Evolutionary conservation across 2,797 vertebrate genomes (phyloP), one percentile per base, ranked within the genome.

Genomic region (Chrysocyon brachyurus): DNA sequence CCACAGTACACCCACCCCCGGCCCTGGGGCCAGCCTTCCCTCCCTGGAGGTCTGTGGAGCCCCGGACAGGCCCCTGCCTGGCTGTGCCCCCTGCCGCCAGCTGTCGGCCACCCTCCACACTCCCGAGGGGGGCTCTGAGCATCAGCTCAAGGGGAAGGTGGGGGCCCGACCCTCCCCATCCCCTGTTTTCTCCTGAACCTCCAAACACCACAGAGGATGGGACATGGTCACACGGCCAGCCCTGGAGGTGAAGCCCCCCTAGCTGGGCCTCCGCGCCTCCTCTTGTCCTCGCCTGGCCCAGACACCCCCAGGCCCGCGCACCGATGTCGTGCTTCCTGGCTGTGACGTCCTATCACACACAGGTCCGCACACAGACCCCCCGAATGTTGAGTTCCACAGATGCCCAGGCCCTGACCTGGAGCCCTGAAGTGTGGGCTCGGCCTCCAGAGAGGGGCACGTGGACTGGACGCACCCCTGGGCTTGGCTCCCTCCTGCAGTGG

Each of bases 291-390:
- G 21, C 68, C 24, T 9, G 28, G 61, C 17, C 40, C 1, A 22
- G 86, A 31, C 19, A 3, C n/a, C 7, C 8, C 36, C 16, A 0
- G 26, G 16, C 12, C 56, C 9, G 1, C 46, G 12, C 8, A 0
- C 56, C 2, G 3, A 31, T 1, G 16, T 10, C 2, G 3, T 1
- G 2, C 49, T 3, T 52, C 5, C 75, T 3, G 28, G 24, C 24
- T 28, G 49, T 10, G 10, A 12, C 4, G 16, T n/a, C 75, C 5
- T 14, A n/a, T n/a, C 63, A 36, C 64, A 66, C 66, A 70, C 33
- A n/a, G n/a, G n/a, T n/a, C 17, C 31, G n/a, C 12, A 28, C 40
- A 28, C 72, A 49, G 24, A 40, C 16, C 12, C 33, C 10, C 12
- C 28, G 2, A 19, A 19, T 6, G 16, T 19, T n/a, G 26, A 17